phyloP scores from a whole-genome alignment of 2,113 vertebrate genomes.

The Dicerorhinus sumatrensis region DNA sequence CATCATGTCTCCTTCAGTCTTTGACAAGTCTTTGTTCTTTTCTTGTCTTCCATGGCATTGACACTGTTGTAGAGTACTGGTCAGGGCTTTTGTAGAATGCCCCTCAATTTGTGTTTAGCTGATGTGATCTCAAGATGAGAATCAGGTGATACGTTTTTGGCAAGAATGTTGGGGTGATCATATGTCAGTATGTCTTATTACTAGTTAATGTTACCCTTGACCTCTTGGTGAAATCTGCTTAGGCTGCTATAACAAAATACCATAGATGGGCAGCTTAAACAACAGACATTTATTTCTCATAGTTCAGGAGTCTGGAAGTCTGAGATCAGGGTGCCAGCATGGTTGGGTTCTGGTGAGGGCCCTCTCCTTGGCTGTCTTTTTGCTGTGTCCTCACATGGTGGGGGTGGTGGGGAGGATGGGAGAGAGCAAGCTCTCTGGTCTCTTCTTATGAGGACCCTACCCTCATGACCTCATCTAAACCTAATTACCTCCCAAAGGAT shows the following conservation, averaged over 20 bases:
- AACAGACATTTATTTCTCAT: neutral
- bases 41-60: neutral
- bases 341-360: neutral
- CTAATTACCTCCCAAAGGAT: neutral
- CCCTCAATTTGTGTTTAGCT: rapidly evolving
- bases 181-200: rapidly evolving
- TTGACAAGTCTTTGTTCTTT: neutral
- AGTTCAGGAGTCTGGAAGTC: neutral
- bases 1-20: neutral
- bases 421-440: neutral
- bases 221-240: neutral
- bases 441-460: neutral
- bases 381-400: neutral
- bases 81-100: neutral
- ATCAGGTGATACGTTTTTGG: rapidly evolving
- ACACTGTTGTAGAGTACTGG: rapidly evolving
- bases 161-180: rapidly evolving
- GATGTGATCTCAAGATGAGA: neutral
- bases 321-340: no score
- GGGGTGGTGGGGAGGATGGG: neutral
- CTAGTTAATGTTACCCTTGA: rapidly evolving
- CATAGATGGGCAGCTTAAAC: neutral
- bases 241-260: no score
- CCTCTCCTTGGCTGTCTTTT: neutral
- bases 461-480: neutral